Conservation (phyloP, 2,888 invertebrate genomes). For the Drosophila testacea region DNA sequence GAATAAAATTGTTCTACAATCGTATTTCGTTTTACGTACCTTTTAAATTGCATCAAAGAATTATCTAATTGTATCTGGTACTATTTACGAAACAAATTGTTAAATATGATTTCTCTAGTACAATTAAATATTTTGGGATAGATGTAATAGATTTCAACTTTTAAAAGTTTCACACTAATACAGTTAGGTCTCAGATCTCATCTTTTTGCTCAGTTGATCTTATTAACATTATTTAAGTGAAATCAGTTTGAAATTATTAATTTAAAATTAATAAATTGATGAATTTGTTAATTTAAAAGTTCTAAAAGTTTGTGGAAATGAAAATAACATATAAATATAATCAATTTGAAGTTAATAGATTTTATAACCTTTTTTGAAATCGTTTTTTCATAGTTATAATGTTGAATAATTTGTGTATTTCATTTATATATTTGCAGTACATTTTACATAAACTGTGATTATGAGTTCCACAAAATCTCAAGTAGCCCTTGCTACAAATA, state of each 20-base stretch:
- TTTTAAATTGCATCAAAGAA: no score
- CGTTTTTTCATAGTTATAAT: background rate
- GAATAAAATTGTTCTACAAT: background rate
- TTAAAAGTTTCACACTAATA: no score
- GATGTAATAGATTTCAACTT: background rate
- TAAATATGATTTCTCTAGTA: background rate
- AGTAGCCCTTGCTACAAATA: constrained; percentile 85
- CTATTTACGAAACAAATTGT: background rate
- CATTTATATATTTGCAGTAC: constrained; percentile 66
- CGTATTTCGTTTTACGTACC: no score
- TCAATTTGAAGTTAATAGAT: background rate
- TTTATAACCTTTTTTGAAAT: background rate
- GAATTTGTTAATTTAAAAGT: no score
- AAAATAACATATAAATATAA: background rate
- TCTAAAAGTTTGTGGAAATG: background rate
- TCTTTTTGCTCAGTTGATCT: no score
- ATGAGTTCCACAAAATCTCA: constrained; percentile 86
- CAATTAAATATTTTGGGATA: no score
- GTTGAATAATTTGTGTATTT: background rate
- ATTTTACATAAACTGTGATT: constrained; percentile 84
- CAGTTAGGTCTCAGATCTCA: no score
- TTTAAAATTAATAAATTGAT: no score
- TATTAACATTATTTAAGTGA: no score
- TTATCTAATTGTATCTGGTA: no score
- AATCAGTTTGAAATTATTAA: no score